Base-by-base conservation (phyloP, 2,113 vertebrate species). In the Caranx ignobilis region DNA sequence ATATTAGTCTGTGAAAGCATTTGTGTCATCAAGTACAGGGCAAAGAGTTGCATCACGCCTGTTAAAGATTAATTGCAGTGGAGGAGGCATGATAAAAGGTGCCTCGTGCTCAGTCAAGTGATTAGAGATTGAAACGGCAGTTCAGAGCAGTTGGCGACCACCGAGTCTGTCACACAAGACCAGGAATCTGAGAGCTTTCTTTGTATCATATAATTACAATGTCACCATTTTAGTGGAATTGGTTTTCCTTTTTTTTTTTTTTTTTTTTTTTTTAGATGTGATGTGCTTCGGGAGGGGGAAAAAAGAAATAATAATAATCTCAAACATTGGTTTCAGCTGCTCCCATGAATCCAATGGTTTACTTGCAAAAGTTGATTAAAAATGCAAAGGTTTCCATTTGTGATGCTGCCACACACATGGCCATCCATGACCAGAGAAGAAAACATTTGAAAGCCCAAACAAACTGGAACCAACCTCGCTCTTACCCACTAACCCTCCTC, bases 21-120 rank as follows among this genome's bases (percentile, higher is more conserved):
- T 72, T 54, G 32, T 69, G 65, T 54, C 66, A 21, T 57, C 50
- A 8, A 26, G 43, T 11, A 19, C 0, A 39, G 68, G 56, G 39
- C 54, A 81, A 47, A 69, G 48, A 54, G 35, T 64, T 63, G 45
- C 77, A 79, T 85, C 60, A 71, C 75, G 70, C 67, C 79, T 82
- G 87, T 84, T 84, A 75, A 81, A 84, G 72, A 87, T 84, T 84
- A 90, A 92, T 86, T 88, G 83, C 56, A 32, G 84, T 45, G 61
- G 64, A 72, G 87, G 76, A 89, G 79, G 67, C 67, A 47, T 82
- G 70, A 85, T 66, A 81, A 87, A 86, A 77, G 62, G 32, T 82
- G 15, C 34, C 71, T 82, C 61, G 64, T 71, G 73, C 60, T 81
- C 77, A 87, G 84, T 75, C 52, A 84, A 83, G 70, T 70, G 68